phyloP scores from a whole-genome alignment of 2,797 vertebrate species.

The Eremophila alpestris region DNA sequence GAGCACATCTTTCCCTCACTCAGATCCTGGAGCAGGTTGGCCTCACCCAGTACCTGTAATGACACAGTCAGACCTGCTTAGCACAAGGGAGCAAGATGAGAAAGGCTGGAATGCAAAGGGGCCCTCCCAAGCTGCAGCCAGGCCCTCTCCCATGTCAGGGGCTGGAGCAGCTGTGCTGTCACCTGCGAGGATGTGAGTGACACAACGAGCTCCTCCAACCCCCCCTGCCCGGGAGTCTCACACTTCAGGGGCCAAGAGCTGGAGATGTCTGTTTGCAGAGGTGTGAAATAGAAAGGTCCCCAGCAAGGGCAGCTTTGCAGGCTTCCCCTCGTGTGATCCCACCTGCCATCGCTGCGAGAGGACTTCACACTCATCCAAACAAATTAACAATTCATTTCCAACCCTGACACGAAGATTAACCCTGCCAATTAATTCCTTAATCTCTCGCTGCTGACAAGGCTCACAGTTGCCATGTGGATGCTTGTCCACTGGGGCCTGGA shows the following conservation, averaged over 20 bases:
- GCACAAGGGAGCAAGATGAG: neutral
- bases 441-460: slow-evolving; percentile 50
- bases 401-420: slow-evolving; percentile 57
- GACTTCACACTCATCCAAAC: slow-evolving; percentile 27
- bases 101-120: rapidly evolving
- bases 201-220: neutral
- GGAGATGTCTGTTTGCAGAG: neutral
- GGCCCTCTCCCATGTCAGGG: neutral
- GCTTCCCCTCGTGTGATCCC: neutral
- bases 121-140: neutral
- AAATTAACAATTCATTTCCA: slow-evolving; percentile 61
- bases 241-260: rapidly evolving
- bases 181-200: neutral
- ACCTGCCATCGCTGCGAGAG: slow-evolving; percentile 12
- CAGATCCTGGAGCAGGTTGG: neutral
- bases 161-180: neutral
- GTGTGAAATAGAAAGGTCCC: neutral
- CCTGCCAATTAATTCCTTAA: slow-evolving; percentile 66
- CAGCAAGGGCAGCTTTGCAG: neutral
- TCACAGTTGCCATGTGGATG: slow-evolving; percentile 54
- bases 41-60: neutral
- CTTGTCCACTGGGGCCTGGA: slow-evolving; percentile 16
- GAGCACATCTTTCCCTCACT: neutral
- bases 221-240: rapidly evolving
- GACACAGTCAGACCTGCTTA: neutral